Percentiles rank a stretch among this genome's conserved stretches.
phyloP scores from a whole-genome alignment of 2,113 vertebrate genomes.

The Myotis davidii region DNA sequence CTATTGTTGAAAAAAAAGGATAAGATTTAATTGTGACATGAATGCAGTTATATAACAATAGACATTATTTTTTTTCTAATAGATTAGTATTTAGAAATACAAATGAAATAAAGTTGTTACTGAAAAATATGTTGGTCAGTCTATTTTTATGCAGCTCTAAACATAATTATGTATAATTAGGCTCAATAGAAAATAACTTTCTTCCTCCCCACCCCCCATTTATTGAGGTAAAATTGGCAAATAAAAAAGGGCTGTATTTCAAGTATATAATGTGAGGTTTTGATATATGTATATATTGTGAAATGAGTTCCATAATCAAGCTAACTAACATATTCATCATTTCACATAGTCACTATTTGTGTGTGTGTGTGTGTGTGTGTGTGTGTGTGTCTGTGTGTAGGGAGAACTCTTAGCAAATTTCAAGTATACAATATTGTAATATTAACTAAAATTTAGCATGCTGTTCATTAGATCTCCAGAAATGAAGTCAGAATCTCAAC shows the following conservation, averaged over 20 bases:
- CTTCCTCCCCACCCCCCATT: neutral
- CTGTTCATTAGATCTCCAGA: neutral
- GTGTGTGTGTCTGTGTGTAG: neutral
- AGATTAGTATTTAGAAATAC: slow-evolving; percentile 2
- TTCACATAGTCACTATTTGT: neutral
- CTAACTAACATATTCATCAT: neutral
- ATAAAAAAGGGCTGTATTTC: neutral
- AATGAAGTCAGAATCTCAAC: neutral
- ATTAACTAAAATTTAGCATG: neutral
- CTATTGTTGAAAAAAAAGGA: neutral
- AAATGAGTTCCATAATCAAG: neutral
- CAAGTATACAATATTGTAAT: neutral
- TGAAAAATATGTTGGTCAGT: neutral
- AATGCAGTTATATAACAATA: neutral
- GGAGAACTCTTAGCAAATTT: neutral
- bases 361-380: neutral
- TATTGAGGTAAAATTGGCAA: neutral
- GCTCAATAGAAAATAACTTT: neutral
- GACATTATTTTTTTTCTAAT: neutral
- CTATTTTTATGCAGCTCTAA: neutral
- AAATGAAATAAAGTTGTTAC: neutral
- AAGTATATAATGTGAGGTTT: neutral
- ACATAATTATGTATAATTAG: slow-evolving; percentile 21
- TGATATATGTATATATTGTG: neutral
- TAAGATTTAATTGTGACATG: neutral